These are phyloP conservation scores for Lanistes nyassanus DNA, from an alignment of 1,140 invertebrate genomes.

Conservation along the genomic window DNA sequence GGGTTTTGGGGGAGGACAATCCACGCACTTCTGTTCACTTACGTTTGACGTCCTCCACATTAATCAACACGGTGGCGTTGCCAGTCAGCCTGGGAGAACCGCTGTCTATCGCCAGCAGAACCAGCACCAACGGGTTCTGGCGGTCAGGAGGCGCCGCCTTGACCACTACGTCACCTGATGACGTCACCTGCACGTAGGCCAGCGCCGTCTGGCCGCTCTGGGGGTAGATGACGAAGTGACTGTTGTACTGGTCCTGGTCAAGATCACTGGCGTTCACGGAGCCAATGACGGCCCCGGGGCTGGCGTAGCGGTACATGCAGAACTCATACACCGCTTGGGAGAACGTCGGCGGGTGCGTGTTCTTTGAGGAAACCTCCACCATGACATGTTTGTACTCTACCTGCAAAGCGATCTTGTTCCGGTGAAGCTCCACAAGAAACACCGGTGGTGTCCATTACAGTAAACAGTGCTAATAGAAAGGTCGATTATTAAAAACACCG, in stretches of 20 bases:
- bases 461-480: no score
- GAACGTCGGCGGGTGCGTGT: slow-evolving; percentile 41
- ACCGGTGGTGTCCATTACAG: neutral
- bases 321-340: slow-evolving; percentile 23
- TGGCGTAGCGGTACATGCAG: slow-evolving; percentile 34
- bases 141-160: slow-evolving; percentile 27
- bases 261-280: slow-evolving; percentile 33
- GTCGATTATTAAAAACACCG: no score
- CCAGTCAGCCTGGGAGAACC: slow-evolving; percentile 40
- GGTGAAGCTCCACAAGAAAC: no score
- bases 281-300: slow-evolving; percentile 26
- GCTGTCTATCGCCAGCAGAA: slow-evolving; percentile 36
- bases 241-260: slow-evolving; percentile 40
- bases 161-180: slow-evolving; percentile 28
- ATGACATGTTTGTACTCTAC: slow-evolving; percentile 34
- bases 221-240: slow-evolving; percentile 39
- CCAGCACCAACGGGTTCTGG: slow-evolving; percentile 21
- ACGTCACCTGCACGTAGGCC: slow-evolving; percentile 29
- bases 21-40: no score
- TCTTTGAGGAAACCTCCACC: slow-evolving; percentile 37
- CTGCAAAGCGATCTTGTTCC: neutral
- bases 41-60: slow-evolving; percentile 40
- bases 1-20: no score
- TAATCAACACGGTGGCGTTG: slow-evolving; percentile 27
- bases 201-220: slow-evolving; percentile 19